Evolutionary conservation across 35 echinoderm and acorn worm species (phyloP).

Genomic region (Heliocidaris erythrogramma): DNA sequence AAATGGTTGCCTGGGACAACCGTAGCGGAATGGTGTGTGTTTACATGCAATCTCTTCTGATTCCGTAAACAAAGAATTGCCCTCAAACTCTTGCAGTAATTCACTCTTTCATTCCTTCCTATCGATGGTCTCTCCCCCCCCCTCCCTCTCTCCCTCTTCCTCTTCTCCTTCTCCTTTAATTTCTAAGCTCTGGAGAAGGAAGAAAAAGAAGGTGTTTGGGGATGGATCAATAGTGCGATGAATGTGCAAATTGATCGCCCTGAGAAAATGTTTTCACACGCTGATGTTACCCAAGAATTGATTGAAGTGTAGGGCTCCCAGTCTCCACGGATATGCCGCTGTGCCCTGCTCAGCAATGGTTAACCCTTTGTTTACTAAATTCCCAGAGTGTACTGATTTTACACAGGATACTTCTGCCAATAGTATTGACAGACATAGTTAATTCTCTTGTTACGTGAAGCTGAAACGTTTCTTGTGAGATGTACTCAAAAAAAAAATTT

Average conservation of each 20-base stretch:
- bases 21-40: background rate
- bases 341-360: background rate
- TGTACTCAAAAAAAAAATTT: background rate
- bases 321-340: background rate
- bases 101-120: background rate
- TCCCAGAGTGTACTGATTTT: background rate
- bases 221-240: background rate
- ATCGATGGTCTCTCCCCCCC: background rate
- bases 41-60: background rate
- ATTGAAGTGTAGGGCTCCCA: background rate
- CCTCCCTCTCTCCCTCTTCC: background rate
- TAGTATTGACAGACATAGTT: background rate
- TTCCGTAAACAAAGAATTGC: background rate
- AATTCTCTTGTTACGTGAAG: background rate
- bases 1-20: background rate
- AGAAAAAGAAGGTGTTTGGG: conserved; percentile 9
- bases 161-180: background rate
- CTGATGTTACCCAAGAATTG: conserved; percentile 16
- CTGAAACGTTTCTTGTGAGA: background rate
- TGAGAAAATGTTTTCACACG: conserved; percentile 17
- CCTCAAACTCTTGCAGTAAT: background rate
- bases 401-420: background rate
- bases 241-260: conserved; percentile 16
- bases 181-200: conserved; percentile 8
- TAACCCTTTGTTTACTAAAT: background rate